Conservation (phyloP, 2,113 vertebrate species). For the Cyprichromis sp. region DNA sequence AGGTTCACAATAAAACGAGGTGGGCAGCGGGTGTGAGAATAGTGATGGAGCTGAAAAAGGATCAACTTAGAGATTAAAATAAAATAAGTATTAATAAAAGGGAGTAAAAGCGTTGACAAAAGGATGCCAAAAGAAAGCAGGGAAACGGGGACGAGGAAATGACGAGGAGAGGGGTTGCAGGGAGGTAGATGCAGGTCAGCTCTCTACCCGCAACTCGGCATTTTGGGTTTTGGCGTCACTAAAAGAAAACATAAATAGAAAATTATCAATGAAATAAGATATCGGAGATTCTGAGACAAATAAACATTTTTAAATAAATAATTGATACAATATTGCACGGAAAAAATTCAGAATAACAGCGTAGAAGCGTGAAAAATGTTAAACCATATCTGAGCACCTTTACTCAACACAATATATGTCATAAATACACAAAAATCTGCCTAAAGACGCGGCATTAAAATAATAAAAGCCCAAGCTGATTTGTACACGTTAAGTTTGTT, state of each 20-base stretch:
- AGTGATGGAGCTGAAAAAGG: not conserved
- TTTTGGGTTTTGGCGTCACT: slow-evolving; percentile 49
- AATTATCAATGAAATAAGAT: not conserved
- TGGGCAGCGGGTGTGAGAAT: not conserved
- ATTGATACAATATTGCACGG: not conserved
- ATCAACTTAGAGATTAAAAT: not conserved
- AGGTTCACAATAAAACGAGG: not conserved
- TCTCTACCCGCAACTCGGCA: slow-evolving; percentile 46
- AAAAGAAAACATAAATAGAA: not conserved
- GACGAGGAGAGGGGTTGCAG: slow-evolving; percentile 12
- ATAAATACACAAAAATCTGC: not conserved
- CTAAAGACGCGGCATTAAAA: not conserved
- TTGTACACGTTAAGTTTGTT: not conserved
- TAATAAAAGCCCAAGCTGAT: not conserved
- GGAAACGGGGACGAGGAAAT: not conserved
- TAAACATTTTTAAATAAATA: not conserved
- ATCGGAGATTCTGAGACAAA: not conserved
- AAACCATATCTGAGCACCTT: not conserved
- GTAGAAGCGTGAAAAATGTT: not conserved
- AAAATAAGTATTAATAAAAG: not conserved
- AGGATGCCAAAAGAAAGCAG: not conserved
- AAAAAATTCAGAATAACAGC: not conserved
- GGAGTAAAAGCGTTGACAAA: not conserved
- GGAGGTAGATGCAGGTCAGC: slow-evolving; percentile 7
- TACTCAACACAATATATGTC: not conserved